A percentile compares a stretch with the other conserved stretches of the same genome.
phyloP scores from a whole-genome alignment of 2,797 vertebrate genomes.

The Netta rufina region DNA sequence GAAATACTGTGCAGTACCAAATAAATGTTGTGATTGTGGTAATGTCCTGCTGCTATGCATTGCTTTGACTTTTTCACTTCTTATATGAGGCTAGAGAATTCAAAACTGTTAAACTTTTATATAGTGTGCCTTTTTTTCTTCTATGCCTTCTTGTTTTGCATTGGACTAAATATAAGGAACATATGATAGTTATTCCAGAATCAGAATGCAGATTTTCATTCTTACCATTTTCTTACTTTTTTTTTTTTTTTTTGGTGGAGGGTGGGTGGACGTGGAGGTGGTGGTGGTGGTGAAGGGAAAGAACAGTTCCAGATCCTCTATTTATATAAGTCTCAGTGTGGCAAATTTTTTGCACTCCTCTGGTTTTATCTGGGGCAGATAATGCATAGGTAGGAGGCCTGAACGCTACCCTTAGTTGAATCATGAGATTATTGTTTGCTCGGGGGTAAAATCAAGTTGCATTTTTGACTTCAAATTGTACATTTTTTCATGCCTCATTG shows the following conservation, averaged over 20 bases:
- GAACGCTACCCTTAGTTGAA: not conserved
- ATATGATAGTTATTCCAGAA: not conserved
- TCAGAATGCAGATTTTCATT: not conserved
- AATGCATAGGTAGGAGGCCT: not conserved
- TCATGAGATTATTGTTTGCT: not conserved
- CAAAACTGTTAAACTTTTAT: not conserved
- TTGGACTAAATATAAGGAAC: not conserved
- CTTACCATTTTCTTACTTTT: not conserved
- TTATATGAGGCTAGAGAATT: not conserved
- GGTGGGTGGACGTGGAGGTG: not conserved
- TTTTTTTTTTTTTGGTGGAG: not conserved
- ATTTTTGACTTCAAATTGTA: not conserved
- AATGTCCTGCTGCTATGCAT: not conserved
- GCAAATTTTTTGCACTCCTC: not conserved
- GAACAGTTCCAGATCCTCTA: not conserved
- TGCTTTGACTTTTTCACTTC: not conserved
- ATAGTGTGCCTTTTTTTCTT: rapidly evolving
- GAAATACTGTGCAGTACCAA: not conserved
- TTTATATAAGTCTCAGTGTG: not conserved
- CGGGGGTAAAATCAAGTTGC: not conserved
- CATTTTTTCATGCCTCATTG: not conserved
- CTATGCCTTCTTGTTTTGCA: not conserved
- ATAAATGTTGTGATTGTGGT: not conserved
- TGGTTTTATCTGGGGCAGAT: not conserved
- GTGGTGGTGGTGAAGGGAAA: not conserved